Evolutionary conservation across 2,113 vertebrate species (phyloP).

Genomic region (Rattus rattus): DNA sequence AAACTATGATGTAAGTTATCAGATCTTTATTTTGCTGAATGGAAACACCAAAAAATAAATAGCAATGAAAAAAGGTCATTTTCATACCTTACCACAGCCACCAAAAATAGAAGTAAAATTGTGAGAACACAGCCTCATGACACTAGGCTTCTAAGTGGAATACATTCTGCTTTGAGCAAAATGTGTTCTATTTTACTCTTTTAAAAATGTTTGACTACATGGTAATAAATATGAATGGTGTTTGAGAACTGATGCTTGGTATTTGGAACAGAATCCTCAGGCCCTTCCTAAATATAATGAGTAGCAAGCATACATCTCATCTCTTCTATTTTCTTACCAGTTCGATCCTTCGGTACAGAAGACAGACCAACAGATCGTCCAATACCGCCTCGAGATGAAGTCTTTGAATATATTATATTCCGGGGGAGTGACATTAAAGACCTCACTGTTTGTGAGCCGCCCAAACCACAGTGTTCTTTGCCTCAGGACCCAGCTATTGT

Average conservation of each 20-base stretch:
- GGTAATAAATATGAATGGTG: constrained; percentile 28
- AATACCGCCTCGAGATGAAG: constrained; percentile 96
- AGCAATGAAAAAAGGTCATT: not conserved
- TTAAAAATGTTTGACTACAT: not conserved
- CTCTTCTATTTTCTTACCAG: constrained; percentile 78
- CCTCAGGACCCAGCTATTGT: constrained; percentile 99
- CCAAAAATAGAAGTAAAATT: constrained; percentile 21
- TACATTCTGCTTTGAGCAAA: constrained; percentile 10
- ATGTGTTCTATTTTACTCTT: not conserved
- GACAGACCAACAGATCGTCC: constrained; percentile 97
- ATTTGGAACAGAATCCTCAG: not conserved
- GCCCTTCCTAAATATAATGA: not conserved
- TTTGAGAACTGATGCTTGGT: constrained; percentile 44
- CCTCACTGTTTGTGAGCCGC: constrained; percentile 97
- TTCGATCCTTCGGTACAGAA: constrained; percentile 98
- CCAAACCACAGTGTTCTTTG: constrained; percentile 94
- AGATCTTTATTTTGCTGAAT: constrained; percentile 47
- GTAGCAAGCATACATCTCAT: not conserved
- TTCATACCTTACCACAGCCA: constrained; percentile 17
- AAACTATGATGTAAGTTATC: not conserved
- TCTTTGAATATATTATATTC: constrained; percentile 99
- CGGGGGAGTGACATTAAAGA: constrained; percentile 98
- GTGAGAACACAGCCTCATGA: not conserved
- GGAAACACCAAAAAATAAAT: constrained; percentile 53
- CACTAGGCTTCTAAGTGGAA: constrained; percentile 17